These are phyloP conservation scores for Meloidogyne floridensis DNA, from an alignment of 1,140 invertebrate species.

Conservation along the genomic window DNA sequence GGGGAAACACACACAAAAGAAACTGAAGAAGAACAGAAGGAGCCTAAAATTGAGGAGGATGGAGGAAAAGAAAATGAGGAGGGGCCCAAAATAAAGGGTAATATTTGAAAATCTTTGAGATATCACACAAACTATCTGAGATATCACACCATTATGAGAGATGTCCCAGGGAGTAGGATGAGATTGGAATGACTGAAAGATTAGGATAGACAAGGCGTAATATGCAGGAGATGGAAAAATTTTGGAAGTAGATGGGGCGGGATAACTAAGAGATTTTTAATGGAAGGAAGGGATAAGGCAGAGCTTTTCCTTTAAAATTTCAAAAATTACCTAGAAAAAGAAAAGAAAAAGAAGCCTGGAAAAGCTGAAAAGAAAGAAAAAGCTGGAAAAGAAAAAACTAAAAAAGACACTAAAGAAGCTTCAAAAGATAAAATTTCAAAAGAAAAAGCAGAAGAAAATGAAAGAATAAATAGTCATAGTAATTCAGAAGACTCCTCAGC, in stretches of 20 bases:
- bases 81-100: background rate
- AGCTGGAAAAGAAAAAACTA: background rate
- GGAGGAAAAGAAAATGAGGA: background rate
- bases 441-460: background rate
- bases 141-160: too few relatives aligned
- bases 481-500: background rate
- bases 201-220: too few relatives aligned
- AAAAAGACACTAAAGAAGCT: background rate
- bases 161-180: too few relatives aligned
- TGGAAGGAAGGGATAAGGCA: too few relatives aligned
- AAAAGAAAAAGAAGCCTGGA: background rate
- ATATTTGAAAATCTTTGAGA: too few relatives aligned
- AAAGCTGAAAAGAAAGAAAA: background rate
- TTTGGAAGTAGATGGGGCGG: too few relatives aligned
- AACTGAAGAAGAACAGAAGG: background rate
- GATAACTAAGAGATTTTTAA: too few relatives aligned
- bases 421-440: background rate
- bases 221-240: too few relatives aligned
- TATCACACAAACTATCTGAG: too few relatives aligned
- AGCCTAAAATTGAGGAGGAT: background rate
- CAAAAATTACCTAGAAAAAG: background rate
- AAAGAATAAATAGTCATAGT: background rate
- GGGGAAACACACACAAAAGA: background rate
- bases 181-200: too few relatives aligned
- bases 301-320: too few relatives aligned